Base-by-base conservation (phyloP, 2,797 vertebrate genomes). In the Cryptoprocta ferox region DNA sequence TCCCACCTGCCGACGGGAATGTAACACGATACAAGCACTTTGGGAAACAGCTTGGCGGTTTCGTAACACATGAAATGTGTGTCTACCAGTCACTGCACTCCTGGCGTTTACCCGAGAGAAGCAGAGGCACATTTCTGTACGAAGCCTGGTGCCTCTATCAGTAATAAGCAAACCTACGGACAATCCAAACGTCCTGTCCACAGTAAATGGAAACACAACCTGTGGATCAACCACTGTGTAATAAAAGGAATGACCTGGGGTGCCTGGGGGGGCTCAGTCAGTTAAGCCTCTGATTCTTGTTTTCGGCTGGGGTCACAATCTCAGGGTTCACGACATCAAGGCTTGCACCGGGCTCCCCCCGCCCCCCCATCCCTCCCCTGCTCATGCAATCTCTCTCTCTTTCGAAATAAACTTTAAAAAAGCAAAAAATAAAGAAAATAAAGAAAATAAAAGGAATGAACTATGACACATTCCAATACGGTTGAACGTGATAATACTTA, bases 1-100 rank as follows among this genome's bases (percentile, higher is more conserved):
- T 12, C 19, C 35, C 1, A 3, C 68, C 4, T 5, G 35, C 68
- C 5, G 4, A 15, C 71, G 26, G 24, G 39, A 28, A 24, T 0
- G 13, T 1, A 14, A 26, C 13, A 28, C 6, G 3, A 2, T 42
- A 14, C 15, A 5, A 73, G 13, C 71, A 28, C 37, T 0, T 14
- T 26, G 71, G 71, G 15, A 42, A 15, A 6, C 26, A 30, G 71
- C 2, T 8, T 15, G 71, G 39, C 10, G 10, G 71, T 4, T 0
- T 45, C 14, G 9, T 10, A 70, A 35, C 28, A 8, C 2, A 14
- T 45, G 2, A 30, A 28, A 30, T 1, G 26, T 2, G 8, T 2
- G 2, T 9, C 3, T 30, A 2, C 71, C 4, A 2, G 26, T 15
- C 14, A 6, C 70, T 0, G 37, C 19, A 18, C 19, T 8, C 19